Evolutionary conservation across 2,113 vertebrate genomes (phyloP).

Genomic region (Arizona elegans): DNA sequence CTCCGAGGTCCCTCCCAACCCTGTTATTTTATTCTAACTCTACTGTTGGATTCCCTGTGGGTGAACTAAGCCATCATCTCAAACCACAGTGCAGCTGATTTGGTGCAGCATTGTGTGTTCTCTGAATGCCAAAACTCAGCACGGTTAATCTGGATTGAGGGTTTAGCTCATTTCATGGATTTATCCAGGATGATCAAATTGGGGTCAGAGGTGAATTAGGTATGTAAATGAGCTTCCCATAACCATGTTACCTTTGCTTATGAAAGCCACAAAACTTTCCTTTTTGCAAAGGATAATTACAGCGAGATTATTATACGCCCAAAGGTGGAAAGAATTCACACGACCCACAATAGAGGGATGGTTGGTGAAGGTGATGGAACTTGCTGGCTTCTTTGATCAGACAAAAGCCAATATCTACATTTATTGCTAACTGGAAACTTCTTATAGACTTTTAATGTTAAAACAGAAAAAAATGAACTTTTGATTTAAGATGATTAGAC

Average conservation of each 20-base stretch:
- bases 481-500: not conserved
- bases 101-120: not conserved
- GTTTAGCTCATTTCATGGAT: not conserved
- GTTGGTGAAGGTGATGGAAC: not conserved
- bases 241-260: not conserved
- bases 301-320: not conserved
- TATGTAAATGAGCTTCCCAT: not conserved
- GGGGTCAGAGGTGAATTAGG: not conserved
- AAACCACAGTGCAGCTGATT: not conserved
- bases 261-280: not conserved
- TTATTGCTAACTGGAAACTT: not conserved
- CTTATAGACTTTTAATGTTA: not conserved
- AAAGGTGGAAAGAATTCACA: not conserved
- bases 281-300: not conserved
- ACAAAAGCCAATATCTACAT: not conserved
- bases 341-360: not conserved
- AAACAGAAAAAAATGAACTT: not conserved
- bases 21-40: not conserved
- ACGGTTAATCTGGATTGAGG: not conserved
- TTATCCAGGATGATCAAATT: not conserved
- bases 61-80: not conserved
- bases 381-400: not conserved
- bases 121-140: not conserved
- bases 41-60: not conserved
- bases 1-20: not conserved